Percentiles rank a stretch among this genome's conserved stretches.
Conservation (phyloP, 2,797 vertebrate genomes). For the Pseudotriccus pelzelni region DNA sequence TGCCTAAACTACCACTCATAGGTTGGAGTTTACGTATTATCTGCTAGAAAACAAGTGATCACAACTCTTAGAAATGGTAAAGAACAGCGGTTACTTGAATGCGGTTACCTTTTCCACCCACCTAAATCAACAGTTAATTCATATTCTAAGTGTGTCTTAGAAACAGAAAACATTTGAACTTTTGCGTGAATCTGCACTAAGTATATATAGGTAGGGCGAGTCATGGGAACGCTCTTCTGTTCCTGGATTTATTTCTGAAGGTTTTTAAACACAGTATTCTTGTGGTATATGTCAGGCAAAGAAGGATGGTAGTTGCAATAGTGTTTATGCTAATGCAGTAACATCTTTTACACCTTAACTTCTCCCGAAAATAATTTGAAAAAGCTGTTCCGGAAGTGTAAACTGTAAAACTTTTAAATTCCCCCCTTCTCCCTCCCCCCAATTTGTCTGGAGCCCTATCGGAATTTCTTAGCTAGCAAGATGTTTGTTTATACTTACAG, state of each 20-base stretch:
- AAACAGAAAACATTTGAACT: neutral
- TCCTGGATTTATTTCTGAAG: neutral
- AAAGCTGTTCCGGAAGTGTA: neutral
- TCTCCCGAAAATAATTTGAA: neutral
- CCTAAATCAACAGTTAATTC: neutral
- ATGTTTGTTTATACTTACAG: neutral
- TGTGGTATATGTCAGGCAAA: neutral
- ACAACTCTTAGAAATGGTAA: neutral
- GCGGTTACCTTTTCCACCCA: neutral
- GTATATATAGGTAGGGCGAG: neutral
- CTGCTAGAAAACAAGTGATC: neutral
- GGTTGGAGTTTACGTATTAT: neutral
- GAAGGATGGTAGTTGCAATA: neutral
- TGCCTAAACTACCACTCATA: neutral
- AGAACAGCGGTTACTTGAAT: neutral
- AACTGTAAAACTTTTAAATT: too few relatives aligned
- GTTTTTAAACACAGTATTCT: neutral
- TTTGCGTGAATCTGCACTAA: neutral
- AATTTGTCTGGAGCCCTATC: rapidly evolving
- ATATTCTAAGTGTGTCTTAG: neutral
- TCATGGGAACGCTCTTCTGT: neutral
- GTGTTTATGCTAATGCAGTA: neutral
- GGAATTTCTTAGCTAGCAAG: neutral
- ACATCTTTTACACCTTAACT: rapidly evolving
- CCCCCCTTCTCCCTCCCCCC: too few relatives aligned